These are phyloP conservation scores for Melipona bicolor DNA, from an alignment of 2,888 invertebrate species.

Conservation along the genomic window DNA sequence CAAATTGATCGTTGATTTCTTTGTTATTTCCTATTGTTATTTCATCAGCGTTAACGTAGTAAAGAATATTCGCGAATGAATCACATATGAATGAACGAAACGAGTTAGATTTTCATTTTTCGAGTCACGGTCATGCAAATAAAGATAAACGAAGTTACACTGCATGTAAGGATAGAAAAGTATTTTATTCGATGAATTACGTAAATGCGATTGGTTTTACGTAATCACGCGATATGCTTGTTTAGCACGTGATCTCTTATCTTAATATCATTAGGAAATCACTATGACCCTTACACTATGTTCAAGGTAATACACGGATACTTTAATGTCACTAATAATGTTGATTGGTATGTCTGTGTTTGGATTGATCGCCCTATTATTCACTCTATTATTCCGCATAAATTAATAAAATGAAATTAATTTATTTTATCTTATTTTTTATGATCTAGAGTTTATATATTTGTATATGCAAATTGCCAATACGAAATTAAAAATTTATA, in stretches of 20 bases:
- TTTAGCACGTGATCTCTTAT: background rate
- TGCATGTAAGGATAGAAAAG: background rate
- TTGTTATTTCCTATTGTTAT: background rate
- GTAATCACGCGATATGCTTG: background rate
- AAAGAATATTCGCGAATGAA: background rate
- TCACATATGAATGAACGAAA: background rate
- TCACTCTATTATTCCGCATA: background rate
- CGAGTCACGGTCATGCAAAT: background rate
- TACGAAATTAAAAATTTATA: background rate
- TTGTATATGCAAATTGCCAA: too few species aligned
- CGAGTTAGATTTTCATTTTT: background rate
- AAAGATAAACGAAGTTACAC: background rate
- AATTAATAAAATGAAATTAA: constrained; percentile 2
- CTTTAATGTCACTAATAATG: background rate
- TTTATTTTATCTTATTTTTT: background rate
- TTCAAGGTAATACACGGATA: background rate
- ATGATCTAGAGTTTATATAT: too few species aligned
- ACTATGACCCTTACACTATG: background rate
- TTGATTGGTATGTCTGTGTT: background rate
- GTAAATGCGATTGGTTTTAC: background rate
- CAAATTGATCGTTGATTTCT: too few species aligned
- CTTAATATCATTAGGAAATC: background rate
- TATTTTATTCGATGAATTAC: constrained; percentile 6
- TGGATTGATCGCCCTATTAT: background rate
- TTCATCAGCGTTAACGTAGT: background rate